These are phyloP conservation scores for Carassius auratus DNA, from an alignment of 2,113 vertebrate species.

Conservation along the genomic window DNA sequence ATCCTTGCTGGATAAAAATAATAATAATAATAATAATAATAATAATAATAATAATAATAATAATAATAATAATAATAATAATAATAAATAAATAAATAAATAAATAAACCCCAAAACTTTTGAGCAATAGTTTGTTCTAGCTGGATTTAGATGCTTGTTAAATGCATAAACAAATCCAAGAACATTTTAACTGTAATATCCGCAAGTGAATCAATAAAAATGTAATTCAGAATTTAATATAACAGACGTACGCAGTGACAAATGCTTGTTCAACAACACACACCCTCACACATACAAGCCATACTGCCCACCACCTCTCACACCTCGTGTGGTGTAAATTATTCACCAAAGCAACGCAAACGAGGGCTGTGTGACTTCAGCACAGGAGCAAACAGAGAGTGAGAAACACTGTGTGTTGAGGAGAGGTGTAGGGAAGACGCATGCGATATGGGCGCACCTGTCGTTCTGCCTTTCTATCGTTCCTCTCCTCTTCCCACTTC, in stretches of 20 bases:
- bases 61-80: too few species aligned
- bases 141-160: background rate
- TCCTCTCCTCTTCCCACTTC: background rate
- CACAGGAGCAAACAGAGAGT: slow-evolving; percentile 46
- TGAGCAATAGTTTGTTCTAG: too few species aligned
- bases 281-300: slow-evolving; percentile 26
- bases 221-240: background rate
- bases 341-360: slow-evolving; percentile 41
- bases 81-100: too few species aligned
- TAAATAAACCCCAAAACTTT: background rate
- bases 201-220: background rate
- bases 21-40: too few species aligned
- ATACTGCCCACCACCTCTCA: slow-evolving; percentile 31
- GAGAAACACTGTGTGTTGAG: slow-evolving; percentile 44
- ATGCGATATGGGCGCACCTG: slow-evolving; percentile 34
- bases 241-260: background rate
- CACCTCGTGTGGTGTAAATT: slow-evolving; percentile 45
- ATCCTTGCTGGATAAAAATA: too few species aligned
- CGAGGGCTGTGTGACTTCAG: background rate
- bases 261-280: background rate
- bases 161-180: background rate
- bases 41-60: too few species aligned
- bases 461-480: slow-evolving; percentile 6
- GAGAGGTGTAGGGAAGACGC: slow-evolving; percentile 39
- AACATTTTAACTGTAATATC: background rate